A percentile compares a stretch with the other conserved stretches of the same genome.
Conservation (phyloP, 2,113 vertebrate species). For the Psophia crepitans region DNA sequence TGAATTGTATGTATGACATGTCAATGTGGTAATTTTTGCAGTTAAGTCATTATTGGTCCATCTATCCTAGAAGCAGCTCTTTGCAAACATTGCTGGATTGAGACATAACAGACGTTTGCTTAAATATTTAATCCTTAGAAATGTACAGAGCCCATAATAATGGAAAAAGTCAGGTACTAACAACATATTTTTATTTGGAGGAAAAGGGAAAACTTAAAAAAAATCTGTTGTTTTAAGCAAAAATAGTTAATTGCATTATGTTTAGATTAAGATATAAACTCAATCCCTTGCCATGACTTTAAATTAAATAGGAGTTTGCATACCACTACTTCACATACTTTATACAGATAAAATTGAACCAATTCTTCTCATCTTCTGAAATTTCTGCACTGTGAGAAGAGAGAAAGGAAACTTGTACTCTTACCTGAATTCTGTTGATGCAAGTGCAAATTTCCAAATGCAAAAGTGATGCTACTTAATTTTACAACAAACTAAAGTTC, state of each 20-base stretch:
- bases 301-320: neutral
- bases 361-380: neutral
- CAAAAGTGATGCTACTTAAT: neutral
- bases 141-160: neutral
- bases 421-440: neutral
- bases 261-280: neutral
- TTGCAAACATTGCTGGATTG: neutral
- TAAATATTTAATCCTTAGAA: neutral
- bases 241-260: neutral
- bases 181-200: neutral
- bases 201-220: neutral
- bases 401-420: neutral
- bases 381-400: neutral
- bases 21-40: neutral
- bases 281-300: neutral
- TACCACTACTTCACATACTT: neutral
- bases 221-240: neutral
- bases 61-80: neutral
- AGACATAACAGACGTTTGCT: neutral
- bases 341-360: neutral
- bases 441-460: neutral
- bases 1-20: neutral
- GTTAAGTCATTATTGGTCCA: neutral
- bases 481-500: neutral
- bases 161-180: neutral